Conservation (phyloP, 2,888 invertebrate species). For the Callinectes sapidus region DNA sequence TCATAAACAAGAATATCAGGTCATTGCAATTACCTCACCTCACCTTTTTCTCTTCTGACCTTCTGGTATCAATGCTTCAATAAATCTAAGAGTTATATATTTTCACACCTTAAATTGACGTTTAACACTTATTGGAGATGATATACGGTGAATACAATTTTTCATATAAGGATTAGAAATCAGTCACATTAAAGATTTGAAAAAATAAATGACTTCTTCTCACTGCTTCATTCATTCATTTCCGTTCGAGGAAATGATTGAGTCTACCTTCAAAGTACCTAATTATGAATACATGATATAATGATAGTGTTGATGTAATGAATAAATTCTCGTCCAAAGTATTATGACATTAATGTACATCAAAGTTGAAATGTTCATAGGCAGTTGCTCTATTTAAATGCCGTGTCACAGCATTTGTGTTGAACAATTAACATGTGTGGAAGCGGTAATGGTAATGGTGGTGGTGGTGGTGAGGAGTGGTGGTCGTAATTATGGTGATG, state of each 20-base stretch:
- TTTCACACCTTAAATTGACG: too few species aligned
- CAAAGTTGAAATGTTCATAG: background rate
- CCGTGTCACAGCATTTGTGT: too few species aligned
- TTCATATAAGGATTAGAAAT: too few species aligned
- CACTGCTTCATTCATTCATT: too few species aligned
- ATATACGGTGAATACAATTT: too few species aligned
- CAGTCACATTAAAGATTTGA: too few species aligned
- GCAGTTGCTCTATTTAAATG: background rate
- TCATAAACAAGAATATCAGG: background rate
- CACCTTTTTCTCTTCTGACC: background rate
- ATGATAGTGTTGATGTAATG: background rate
- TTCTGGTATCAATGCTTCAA: background rate
- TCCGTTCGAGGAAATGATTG: background rate
- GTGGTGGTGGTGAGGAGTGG: too few species aligned
- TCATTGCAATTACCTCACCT: background rate
- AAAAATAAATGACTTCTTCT: too few species aligned
- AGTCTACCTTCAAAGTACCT: background rate
- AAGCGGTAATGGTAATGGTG: too few species aligned
- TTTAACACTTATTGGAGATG: too few species aligned
- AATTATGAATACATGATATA: background rate
- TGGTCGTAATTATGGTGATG: too few species aligned
- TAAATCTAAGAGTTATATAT: background rate
- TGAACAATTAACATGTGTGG: too few species aligned
- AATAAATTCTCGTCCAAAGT: background rate
- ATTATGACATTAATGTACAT: background rate